Evolutionary conservation across 2,888 invertebrate species (phyloP), one percentile per base, ranked within the genome.

Genomic region (Chrysina gloriosa): DNA sequence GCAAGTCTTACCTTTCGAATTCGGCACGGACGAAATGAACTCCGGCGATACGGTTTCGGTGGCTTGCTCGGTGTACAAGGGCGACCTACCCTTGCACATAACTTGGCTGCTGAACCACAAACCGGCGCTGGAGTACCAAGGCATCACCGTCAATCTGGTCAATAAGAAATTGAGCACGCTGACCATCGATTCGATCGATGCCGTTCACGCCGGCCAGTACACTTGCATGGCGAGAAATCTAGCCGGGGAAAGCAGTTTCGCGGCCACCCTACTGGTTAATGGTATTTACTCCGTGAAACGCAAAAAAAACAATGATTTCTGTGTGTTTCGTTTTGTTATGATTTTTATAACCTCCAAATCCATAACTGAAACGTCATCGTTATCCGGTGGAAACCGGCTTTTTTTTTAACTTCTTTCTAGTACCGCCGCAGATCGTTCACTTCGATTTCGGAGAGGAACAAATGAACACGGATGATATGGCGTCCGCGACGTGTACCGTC

Each of bases 351-450:
- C 9, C 34, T 3, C 34, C 11, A 34, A 34, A 45, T 7, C 19
- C 19, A 16, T 19, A 45, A 14, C 6, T 16, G 3, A 3, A 14
- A 14, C 19, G 7, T 19, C 9, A 21, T 21, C n/a, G 23, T 1
- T n/a, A 7, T 16, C 7, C 19, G 19, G 16, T 48, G 4, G 3
- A 47, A 21, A 6, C 23, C 6, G 21, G n/a, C 0, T 19, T 47
- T 5, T 23, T 21, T 7, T 21, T 47, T 7, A 2, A 9, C 23
- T 23, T 7, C 14, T n/a, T 48, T 48, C 6, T 19, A 93, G 93
- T 93, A 83, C 88, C 90, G 77, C 93, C 93, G 72, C 92, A 92
- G 87, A 90, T 94, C 77, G 88, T 89, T 76, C 89, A 91, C 71
- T 93, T 93, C 78, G 88, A 89, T 78, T 92, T 92, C 79, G 92